Conservation (phyloP, 2,113 vertebrate species). For the Crotalus tigris region DNA sequence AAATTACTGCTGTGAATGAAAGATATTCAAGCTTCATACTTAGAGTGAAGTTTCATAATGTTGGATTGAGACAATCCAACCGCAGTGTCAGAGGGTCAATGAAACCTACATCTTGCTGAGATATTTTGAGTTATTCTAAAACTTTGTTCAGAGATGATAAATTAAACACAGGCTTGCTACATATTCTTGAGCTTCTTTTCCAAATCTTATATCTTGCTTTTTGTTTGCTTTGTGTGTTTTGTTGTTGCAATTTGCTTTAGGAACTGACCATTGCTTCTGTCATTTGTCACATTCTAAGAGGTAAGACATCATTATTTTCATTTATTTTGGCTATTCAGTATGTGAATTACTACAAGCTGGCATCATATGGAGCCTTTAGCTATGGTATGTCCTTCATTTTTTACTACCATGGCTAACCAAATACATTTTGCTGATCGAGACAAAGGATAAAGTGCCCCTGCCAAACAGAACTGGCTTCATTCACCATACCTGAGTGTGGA, state of each 20-base stretch:
- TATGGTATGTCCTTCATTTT: neutral
- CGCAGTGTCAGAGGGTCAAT: neutral
- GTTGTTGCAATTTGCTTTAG: neutral
- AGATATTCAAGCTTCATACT: neutral
- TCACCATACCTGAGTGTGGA: neutral
- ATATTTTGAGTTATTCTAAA: neutral
- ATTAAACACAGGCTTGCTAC: neutral
- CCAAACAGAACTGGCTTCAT: neutral
- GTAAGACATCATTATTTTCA: neutral
- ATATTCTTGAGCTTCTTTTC: neutral
- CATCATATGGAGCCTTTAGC: neutral
- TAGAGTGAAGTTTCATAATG: neutral
- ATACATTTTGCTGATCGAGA: neutral
- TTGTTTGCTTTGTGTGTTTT: neutral
- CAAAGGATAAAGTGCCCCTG: neutral
- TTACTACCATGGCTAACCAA: neutral
- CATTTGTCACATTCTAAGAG: neutral
- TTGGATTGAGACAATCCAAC: too few relatives aligned
- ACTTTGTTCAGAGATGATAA: neutral
- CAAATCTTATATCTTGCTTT: neutral
- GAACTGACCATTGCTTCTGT: neutral
- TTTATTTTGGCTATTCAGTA: neutral
- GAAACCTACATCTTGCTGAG: neutral
- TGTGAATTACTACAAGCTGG: neutral
- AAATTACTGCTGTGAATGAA: neutral